Percentiles rank a stretch among this genome's conserved stretches.
Evolutionary conservation across 1,140 invertebrate genomes (phyloP).

Genomic region (Drosophila busckii): DNA sequence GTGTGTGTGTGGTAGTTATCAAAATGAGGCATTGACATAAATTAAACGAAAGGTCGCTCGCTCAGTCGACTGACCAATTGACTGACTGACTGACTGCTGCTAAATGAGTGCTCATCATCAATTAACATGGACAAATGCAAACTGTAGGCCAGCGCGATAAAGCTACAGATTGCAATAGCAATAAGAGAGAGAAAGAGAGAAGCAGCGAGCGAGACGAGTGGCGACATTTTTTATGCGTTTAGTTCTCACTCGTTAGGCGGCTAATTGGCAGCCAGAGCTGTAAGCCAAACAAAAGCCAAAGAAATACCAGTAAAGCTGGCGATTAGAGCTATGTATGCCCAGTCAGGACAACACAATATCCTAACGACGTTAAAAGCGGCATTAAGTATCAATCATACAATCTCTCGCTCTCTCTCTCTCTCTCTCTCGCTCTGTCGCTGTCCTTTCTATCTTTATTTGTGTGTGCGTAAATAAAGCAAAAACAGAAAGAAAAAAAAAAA

Average conservation of each 20-base stretch:
- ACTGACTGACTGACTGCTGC: constrained; percentile 22
- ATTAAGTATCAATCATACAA: constrained; percentile 75
- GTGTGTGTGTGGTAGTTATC: constrained; percentile 48
- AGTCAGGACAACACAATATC: constrained; percentile 47
- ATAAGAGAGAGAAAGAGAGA: not conserved
- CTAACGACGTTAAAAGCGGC: constrained; percentile 69
- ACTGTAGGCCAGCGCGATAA: constrained; percentile 17
- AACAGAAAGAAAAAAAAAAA: constrained; percentile 14
- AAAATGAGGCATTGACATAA: constrained; percentile 62
- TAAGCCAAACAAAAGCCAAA: constrained; percentile 62
- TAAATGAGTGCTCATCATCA: constrained; percentile 64
- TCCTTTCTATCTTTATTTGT: not conserved
- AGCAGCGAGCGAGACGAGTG: not conserved
- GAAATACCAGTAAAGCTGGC: constrained; percentile 64
- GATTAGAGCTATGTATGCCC: constrained; percentile 38
- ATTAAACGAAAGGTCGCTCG: constrained; percentile 48
- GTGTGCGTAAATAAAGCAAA: constrained; percentile 42
- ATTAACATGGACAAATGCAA: constrained; percentile 68
- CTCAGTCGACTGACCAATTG: constrained; percentile 5
- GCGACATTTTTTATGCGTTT: not conserved
- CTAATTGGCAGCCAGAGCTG: constrained; percentile 61
- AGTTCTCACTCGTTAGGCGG: constrained; percentile 35
- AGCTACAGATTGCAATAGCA: constrained; percentile 5
- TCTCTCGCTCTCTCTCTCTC: not conserved
- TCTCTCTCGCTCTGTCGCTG: not conserved